Percentiles rank a stretch among this genome's conserved stretches.
Evolutionary conservation across 2,113 vertebrate genomes (phyloP).

Genomic region (Danio rerio): GRCz12tu NC_133191.1:12295001-12295500

Average conservation of each 20-base stretch:
- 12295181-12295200: no score
- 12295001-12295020: not conserved
- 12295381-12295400: no score
- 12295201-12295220: not conserved
- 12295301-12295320: not conserved
- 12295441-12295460: not conserved
- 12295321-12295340: not conserved
- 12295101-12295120: conserved; percentile 27
- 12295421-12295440: no score
- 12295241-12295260: not conserved
- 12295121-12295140: conserved; percentile 11
- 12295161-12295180: no score
- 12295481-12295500: conserved; percentile 25
- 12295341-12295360: not conserved
- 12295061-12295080: conserved; percentile 40
- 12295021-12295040: not conserved
- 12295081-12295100: conserved; percentile 22
- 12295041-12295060: not conserved
- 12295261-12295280: not conserved
- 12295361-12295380: not conserved
- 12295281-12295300: not conserved
- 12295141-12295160: not conserved
- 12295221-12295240: conserved; percentile 47
- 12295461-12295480: not conserved
- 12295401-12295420: no score